Evolutionary conservation across 2,113 vertebrate genomes (phyloP), one percentile per base, ranked within the genome.

Genomic region (Sula dactylatra): DNA sequence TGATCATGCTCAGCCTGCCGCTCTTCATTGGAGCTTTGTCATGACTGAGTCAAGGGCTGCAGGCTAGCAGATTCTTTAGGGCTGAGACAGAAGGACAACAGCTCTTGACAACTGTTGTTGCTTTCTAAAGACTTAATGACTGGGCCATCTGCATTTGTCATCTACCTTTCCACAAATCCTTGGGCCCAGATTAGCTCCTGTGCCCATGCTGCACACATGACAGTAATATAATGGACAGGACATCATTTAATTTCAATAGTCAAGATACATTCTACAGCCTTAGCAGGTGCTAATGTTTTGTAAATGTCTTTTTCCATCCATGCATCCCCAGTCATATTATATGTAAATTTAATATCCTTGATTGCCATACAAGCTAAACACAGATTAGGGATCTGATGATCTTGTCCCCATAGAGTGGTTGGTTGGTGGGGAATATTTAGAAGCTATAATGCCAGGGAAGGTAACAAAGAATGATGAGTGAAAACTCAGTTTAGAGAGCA

Each of bases 301-400:
- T 55, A 34, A 55, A 25, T 38, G 15, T 56, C 18, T 67, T 52
- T 47, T 96, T 69, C 22, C 31, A 32, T 49, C 7, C 7, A 5
- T 5, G 6, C 13, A 17, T 4, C 16, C 15, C 6, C 7, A 6
- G 11, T n/a, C 1, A 0, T 72, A 6, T n/a, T 34, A 27, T 25
- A 29, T 21, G 11, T 24, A 69, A 61, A 56, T 4, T 76, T 65
- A 69, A 47, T 47, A 70, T 10, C 11, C 13, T 36, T 44, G 26
- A 55, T 44, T 52, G 27, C 26, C 9, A 31, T 25, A 52, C 18
- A 59, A 76, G 10, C 7, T 66, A 13, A 38, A 45, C 14, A 67
- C 42, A 59, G 16, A 21, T 44, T 22, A 56, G 15, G 44, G 56
- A 29, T 44, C 32, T 67, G 25, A 40, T 38, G 49, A 47, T 61